Conservation (phyloP, 23 tunicate genomes). For the Oikopleura vanhoeffeni region DNA sequence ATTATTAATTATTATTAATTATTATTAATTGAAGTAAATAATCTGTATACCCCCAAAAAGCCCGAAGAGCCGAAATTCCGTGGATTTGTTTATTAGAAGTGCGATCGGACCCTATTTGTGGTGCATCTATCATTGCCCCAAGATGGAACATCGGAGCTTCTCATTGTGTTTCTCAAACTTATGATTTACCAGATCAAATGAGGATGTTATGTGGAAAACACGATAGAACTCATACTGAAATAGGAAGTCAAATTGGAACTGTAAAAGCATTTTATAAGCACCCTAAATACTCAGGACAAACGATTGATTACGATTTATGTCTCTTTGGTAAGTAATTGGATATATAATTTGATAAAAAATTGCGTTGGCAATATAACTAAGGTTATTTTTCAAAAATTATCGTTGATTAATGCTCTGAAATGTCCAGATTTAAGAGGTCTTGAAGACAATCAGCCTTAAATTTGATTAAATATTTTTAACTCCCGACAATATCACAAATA, state of each 20-base stretch:
- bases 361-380: neutral
- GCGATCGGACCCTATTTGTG: neutral
- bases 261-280: neutral
- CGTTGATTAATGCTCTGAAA: too few relatives aligned
- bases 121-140: neutral
- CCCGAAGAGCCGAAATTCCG: too few relatives aligned
- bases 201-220: neutral
- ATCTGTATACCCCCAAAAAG: too few relatives aligned
- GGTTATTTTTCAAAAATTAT: too few relatives aligned
- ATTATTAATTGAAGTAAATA: too few relatives aligned
- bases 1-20: too few relatives aligned
- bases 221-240: neutral
- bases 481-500: too few relatives aligned
- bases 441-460: too few relatives aligned
- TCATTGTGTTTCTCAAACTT: neutral
- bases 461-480: too few relatives aligned
- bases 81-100: neutral
- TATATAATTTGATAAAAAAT: neutral
- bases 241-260: neutral
- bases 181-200: neutral
- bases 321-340: neutral
- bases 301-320: neutral
- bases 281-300: neutral
- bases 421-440: too few relatives aligned
- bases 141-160: conserved; percentile 9